Evolutionary conservation across 2,797 vertebrate genomes (phyloP).

Genomic region (Sarcophilus harrisii): DNA sequence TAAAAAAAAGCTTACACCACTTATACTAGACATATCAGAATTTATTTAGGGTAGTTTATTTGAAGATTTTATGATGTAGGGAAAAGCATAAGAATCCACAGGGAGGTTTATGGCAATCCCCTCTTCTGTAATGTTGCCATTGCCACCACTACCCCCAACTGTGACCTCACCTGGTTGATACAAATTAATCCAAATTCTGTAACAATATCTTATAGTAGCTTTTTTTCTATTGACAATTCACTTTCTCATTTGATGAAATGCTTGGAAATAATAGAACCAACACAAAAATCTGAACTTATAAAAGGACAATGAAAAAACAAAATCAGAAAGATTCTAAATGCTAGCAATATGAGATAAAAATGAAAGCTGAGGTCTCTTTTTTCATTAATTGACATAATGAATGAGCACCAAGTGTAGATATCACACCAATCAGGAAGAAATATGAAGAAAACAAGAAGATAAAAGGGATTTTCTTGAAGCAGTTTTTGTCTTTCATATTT

Average conservation of each 20-base stretch:
- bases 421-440: background rate
- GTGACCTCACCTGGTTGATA: background rate
- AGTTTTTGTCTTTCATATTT: background rate
- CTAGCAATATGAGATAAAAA: rapidly evolving
- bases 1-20: background rate
- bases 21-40: background rate
- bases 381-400: background rate
- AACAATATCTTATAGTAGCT: background rate
- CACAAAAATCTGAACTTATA: background rate
- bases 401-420: background rate
- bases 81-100: background rate
- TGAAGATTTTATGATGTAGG: background rate
- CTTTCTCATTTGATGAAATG: background rate
- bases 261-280: conserved; percentile 21
- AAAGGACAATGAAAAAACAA: background rate
- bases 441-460: background rate
- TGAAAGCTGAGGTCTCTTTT: background rate
- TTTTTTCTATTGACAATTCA: background rate
- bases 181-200: background rate
- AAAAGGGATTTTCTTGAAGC: background rate
- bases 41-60: background rate
- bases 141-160: background rate
- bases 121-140: background rate
- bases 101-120: background rate
- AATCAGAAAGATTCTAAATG: background rate